Conservation (phyloP, 2,113 vertebrate species). For the Xyliphius kryptos region DNA sequence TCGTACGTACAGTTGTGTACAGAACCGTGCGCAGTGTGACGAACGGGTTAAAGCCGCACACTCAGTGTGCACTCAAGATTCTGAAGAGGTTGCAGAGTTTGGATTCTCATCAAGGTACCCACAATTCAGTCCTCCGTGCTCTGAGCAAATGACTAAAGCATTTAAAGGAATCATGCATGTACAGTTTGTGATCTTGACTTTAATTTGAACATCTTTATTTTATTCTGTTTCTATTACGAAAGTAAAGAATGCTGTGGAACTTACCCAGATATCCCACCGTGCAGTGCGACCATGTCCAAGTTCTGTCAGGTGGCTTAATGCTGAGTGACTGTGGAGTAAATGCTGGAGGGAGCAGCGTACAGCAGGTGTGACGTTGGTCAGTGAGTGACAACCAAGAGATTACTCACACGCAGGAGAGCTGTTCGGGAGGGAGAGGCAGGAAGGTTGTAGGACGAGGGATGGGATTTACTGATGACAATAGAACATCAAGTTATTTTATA, state of each 20-base stretch:
- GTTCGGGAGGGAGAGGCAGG: constrained; percentile 25
- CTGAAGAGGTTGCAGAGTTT: constrained; percentile 37
- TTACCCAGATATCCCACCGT: constrained; percentile 16
- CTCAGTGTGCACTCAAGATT: constrained; percentile 27
- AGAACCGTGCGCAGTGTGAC: neutral
- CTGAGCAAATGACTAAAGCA: no score
- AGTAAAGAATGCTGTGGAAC: constrained; percentile 17
- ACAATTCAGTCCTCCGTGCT: neutral
- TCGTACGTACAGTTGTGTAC: no score
- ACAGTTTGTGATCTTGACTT: no score
- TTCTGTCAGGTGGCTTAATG: constrained; percentile 9
- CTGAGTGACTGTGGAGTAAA: constrained; percentile 24
- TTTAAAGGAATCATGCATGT: no score
- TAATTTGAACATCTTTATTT: no score
- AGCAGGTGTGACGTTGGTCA: constrained; percentile 48
- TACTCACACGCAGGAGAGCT: constrained; percentile 45
- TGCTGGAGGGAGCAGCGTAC: constrained; percentile 23
- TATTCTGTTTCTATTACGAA: no score
- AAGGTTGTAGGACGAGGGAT: no score
- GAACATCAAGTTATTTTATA: no score
- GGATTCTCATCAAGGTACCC: constrained; percentile 36
- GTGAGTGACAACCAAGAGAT: constrained; percentile 44
- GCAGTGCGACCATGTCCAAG: neutral
- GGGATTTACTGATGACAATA: no score
- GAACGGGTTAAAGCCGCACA: no score